Evolutionary conservation across 2,797 vertebrate species (phyloP), one percentile per base, ranked within the genome.

Genomic region (Chelon labrosus): DNA sequence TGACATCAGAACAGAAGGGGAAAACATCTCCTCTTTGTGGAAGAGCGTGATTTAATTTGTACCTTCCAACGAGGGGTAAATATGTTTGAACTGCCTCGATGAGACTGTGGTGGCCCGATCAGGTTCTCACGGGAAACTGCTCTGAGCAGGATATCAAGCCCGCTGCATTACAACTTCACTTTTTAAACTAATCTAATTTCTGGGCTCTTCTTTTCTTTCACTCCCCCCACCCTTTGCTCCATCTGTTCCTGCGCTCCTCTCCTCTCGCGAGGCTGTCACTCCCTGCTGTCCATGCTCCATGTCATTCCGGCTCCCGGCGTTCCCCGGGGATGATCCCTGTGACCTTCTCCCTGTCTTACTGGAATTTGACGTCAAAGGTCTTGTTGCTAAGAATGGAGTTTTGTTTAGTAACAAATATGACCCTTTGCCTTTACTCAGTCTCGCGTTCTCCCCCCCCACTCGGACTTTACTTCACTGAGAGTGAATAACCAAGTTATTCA

Each of bases 1-100:
- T 98, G 97, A 97, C 97, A 98, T 99, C 97, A 97, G 96, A 98
- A 96, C 96, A 99, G 97, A 97, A 97, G 96, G 96, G 95, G 95
- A 97, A 98, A 97, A 96, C 97, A 98, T 98, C 96, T 96, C 96
- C 94, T 96, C 96, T 98, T 98, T 98, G 97, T 97, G 94, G 93
- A 93, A 88, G 93, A 88, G 94, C 92, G 95, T 98, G 97, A 99
- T 99, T 98, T 96, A 98, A 98, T 99, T 99, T 98, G 97, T 98
- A 97, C 96, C 96, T 97, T 98, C 96, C 95, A 98, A 96, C 94
- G 94, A 97, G 96, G 96, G 96, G 96, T 97, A 97, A 97, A 98
- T 98, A 97, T 97, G 96, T 98, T 97, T 97, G 96, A 96, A 96
- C 97, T 96, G 94, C 96, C 96, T 96, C 91, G 90, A 95, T 95